Percentiles rank a stretch among this genome's conserved stretches.
Conservation (phyloP, 37 sponge, comb jelly and placozoan genomes). For the Hexactinellida sp. region DNA sequence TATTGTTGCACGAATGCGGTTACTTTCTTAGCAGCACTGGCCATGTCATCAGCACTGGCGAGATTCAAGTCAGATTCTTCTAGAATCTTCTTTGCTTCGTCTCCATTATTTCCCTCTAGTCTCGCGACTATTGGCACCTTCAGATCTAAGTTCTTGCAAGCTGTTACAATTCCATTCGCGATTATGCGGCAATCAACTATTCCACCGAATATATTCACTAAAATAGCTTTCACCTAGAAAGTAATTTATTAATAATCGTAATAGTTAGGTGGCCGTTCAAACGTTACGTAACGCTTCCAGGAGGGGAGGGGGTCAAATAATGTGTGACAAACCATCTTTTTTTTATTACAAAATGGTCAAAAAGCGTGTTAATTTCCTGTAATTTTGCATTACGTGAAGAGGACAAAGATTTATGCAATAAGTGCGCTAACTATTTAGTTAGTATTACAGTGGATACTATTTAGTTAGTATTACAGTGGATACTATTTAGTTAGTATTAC, state of each 20-base stretch:
- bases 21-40: constrained; percentile 70
- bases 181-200: constrained; percentile 91
- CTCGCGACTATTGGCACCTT: constrained; percentile 77
- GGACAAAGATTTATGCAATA: too few relatives aligned
- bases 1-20: background rate
- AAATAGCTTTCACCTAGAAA: constrained; percentile 75
- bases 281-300: too few relatives aligned
- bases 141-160: constrained; percentile 61
- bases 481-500: too few relatives aligned
- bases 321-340: too few relatives aligned
- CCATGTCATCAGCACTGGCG: constrained; percentile 49
- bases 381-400: too few relatives aligned
- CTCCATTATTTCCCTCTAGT: constrained; percentile 84
- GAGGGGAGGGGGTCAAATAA: too few relatives aligned
- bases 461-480: too few relatives aligned
- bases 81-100: constrained; percentile 62
- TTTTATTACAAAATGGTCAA: too few relatives aligned
- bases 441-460: too few relatives aligned
- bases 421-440: too few relatives aligned
- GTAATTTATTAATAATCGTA: background rate
- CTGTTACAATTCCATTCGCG: constrained; percentile 76
- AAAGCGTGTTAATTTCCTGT: too few relatives aligned
- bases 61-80: constrained; percentile 66
- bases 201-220: constrained; percentile 97
- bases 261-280: too few relatives aligned